phyloP scores from a whole-genome alignment of 2,113 vertebrate genomes.

The Cettia cetti region DNA sequence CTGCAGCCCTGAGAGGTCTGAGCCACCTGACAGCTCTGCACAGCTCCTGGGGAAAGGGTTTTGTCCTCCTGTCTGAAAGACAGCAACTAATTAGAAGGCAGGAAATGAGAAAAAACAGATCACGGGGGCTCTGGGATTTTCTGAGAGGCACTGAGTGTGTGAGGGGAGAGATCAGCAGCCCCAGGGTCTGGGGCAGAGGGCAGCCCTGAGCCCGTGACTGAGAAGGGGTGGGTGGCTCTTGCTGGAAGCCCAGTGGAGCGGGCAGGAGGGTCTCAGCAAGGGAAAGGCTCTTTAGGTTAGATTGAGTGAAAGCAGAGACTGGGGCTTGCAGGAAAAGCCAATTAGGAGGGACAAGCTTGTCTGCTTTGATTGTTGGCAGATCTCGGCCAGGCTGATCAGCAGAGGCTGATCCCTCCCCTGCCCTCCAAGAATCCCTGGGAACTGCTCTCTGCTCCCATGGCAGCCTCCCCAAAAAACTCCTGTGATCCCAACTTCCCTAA shows the following conservation, averaged over 20 bases:
- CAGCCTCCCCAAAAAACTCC: not conserved
- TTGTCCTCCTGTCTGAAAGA: not conserved
- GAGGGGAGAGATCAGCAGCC: not conserved
- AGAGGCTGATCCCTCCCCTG: not conserved
- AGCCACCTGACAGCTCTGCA: not conserved
- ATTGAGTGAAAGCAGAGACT: not conserved
- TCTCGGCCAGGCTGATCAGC: not conserved
- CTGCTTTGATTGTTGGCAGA: not conserved
- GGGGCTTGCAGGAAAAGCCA: not conserved
- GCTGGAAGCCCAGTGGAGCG: not conserved
- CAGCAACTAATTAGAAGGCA: not conserved
- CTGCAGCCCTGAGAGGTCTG: not conserved
- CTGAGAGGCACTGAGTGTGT: not conserved
- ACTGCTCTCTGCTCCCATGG: fast-evolving
- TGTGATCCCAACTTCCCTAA: not conserved
- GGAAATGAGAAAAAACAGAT: not conserved
- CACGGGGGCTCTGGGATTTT: not conserved
- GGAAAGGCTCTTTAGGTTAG: not conserved
- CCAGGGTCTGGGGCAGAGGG: not conserved
- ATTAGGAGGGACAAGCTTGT: not conserved
- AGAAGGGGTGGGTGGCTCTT: not conserved
- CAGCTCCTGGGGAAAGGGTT: not conserved
- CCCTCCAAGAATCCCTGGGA: not conserved
- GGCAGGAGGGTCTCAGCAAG: not conserved
- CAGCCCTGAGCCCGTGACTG: not conserved